Conservation (phyloP, 2,888 invertebrate species). For the Galerucella pusilla region DNA sequence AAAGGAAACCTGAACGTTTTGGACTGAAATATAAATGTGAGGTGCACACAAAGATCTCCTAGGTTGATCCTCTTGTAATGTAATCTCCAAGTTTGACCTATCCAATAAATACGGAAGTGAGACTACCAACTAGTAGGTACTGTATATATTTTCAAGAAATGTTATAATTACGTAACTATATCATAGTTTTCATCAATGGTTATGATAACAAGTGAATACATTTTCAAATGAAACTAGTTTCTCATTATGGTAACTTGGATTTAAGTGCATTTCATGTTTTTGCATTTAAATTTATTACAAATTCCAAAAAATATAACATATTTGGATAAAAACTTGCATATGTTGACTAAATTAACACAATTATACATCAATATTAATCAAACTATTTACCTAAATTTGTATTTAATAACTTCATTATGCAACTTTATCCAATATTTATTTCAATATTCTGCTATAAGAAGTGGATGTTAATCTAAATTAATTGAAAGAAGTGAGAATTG, state of each 20-base stretch:
- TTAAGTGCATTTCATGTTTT: neutral
- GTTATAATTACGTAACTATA: too few relatives aligned
- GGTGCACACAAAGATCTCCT: too few relatives aligned
- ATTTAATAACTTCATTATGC: slow-evolving; percentile 47
- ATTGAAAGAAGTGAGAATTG: slow-evolving; percentile 47
- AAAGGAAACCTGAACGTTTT: too few relatives aligned
- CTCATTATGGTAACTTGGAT: neutral
- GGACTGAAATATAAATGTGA: too few relatives aligned
- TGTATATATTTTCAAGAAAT: too few relatives aligned
- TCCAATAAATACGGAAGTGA: too few relatives aligned
- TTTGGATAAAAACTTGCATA: neutral
- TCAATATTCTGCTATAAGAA: slow-evolving; percentile 45
- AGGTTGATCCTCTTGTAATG: too few relatives aligned
- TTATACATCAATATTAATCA: slow-evolving; percentile 22
- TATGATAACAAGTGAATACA: neutral
- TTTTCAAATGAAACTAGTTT: neutral
- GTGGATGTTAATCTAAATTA: slow-evolving; percentile 50
- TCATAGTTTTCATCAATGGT: neutral
- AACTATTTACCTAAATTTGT: slow-evolving; percentile 30
- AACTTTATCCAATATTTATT: slow-evolving; percentile 42
- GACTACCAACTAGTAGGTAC: too few relatives aligned
- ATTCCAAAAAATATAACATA: neutral
- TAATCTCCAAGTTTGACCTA: too few relatives aligned
- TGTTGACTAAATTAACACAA: slow-evolving; percentile 21
- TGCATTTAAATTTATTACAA: neutral